Evolutionary conservation across 1,140 invertebrate genomes (phyloP), one percentile per base, ranked within the genome.

Genomic region (Drosophila nikananu): DNA sequence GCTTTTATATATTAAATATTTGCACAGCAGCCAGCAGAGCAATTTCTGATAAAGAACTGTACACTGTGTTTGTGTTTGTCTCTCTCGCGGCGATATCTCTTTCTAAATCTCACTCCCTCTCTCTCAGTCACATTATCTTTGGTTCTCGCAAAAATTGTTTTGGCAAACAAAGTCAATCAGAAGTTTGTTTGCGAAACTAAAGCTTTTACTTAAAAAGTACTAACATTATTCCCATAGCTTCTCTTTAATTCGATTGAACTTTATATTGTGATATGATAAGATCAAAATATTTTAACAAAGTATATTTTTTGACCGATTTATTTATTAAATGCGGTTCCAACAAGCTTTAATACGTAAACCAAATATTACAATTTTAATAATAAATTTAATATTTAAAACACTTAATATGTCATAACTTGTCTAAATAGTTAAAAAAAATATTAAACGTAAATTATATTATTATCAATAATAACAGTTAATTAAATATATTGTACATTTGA

Each of bases 31-130:
- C 48, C 27, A 60, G 49, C 58, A 68, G 74, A 68, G 86, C 46
- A 54, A 80, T 81, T 67, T 61, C 48, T 89, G 84, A 89, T 89
- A 89, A 87, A 83, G 67, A 87, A 86, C 71, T 86, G 66, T 82
- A 75, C 49, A 75, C 49, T 49, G 35, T 70, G n/a, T 48, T 15
- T 66, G 41, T 57, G 39, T 55, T 37, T 27, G 25, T 42, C 9
- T 60, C 39, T 72, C 63, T 35, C 35, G 60, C 19, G 7, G 60
- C 19, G 10, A 2, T 27, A 23, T 41, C 27, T 35, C 32, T 65
- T 58, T 42, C 17, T 42, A 35, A 55, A 37, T 21, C 51, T 23
- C 35, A 13, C 35, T 19, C 13, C 9, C 35, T 19, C 52, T 71
- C 52, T 37, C 21, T 32, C 44, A 44, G 35, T 57, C 1, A 37